Evolutionary conservation across 2,113 vertebrate genomes (phyloP).

Genomic region (Takifugu bimaculatus): DNA sequence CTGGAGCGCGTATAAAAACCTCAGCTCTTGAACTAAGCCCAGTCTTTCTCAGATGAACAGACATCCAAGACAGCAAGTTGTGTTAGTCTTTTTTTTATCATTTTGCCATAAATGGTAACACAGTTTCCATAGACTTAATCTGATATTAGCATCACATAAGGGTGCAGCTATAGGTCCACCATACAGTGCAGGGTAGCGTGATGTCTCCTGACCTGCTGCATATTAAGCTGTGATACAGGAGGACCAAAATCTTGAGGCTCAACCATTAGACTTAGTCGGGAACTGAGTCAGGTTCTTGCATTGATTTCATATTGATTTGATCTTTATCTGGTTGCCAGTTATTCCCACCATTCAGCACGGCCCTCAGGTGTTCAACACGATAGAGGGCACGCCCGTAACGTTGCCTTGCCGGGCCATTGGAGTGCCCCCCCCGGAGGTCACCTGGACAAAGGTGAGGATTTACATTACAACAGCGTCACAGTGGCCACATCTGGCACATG

Average conservation of each 20-base stretch:
- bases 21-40: slow-evolving; percentile 14
- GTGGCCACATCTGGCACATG: neutral
- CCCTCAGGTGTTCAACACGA: slow-evolving; percentile 92
- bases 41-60: slow-evolving; percentile 8
- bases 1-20: neutral
- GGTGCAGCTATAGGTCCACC: too few relatives aligned
- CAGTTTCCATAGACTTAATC: too few relatives aligned
- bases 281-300: too few relatives aligned
- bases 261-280: too few relatives aligned
- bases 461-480: neutral
- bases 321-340: slow-evolving; percentile 71
- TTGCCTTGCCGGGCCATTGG: slow-evolving; percentile 87
- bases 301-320: neutral
- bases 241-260: too few relatives aligned
- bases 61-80: neutral
- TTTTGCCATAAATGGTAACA: too few relatives aligned
- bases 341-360: slow-evolving; percentile 90
- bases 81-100: too few relatives aligned
- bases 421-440: slow-evolving; percentile 83
- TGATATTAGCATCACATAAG: too few relatives aligned
- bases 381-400: slow-evolving; percentile 84
- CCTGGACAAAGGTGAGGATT: slow-evolving; percentile 87
- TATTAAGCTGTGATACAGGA: too few relatives aligned
- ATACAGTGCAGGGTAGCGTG: too few relatives aligned
- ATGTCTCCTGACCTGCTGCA: too few relatives aligned